phyloP scores from a whole-genome alignment of 2,888 invertebrate species.

The Hydroisotoma schaefferi region DNA sequence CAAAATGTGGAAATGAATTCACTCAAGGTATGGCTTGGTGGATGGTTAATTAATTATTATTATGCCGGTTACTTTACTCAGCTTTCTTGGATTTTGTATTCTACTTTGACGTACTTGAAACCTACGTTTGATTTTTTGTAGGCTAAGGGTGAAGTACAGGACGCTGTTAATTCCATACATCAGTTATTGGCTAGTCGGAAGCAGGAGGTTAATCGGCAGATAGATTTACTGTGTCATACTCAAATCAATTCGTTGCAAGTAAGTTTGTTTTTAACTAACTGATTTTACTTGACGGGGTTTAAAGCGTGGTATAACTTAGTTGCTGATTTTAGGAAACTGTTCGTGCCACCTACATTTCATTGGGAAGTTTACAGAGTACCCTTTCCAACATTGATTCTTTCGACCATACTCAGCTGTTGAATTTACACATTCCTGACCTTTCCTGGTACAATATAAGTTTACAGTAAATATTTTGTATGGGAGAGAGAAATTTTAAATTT shows the following conservation, averaged over 20 bases:
- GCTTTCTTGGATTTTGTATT: too few species aligned
- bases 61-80: too few species aligned
- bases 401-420: slow-evolving; percentile 34
- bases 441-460: slow-evolving; percentile 26
- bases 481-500: neutral
- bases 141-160: slow-evolving; percentile 38
- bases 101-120: too few species aligned
- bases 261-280: slow-evolving; percentile 1
- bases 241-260: slow-evolving; percentile 35
- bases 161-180: slow-evolving; percentile 26
- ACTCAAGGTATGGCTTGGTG: too few species aligned
- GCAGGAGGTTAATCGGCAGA: slow-evolving; percentile 32
- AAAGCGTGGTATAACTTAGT: neutral
- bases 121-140: too few species aligned
- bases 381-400: slow-evolving; percentile 42
- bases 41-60: too few species aligned
- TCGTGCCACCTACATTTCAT: slow-evolving; percentile 32
- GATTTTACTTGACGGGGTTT: neutral
- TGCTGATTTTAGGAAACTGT: slow-evolving; percentile 37
- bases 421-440: slow-evolving; percentile 31
- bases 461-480: neutral
- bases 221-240: slow-evolving; percentile 30
- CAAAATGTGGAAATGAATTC: slow-evolving; percentile 21
- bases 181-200: slow-evolving; percentile 30
- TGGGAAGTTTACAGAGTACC: slow-evolving; percentile 42